Conservation (phyloP, 1,140 invertebrate species). For the Drosophila yakuba region DNA sequence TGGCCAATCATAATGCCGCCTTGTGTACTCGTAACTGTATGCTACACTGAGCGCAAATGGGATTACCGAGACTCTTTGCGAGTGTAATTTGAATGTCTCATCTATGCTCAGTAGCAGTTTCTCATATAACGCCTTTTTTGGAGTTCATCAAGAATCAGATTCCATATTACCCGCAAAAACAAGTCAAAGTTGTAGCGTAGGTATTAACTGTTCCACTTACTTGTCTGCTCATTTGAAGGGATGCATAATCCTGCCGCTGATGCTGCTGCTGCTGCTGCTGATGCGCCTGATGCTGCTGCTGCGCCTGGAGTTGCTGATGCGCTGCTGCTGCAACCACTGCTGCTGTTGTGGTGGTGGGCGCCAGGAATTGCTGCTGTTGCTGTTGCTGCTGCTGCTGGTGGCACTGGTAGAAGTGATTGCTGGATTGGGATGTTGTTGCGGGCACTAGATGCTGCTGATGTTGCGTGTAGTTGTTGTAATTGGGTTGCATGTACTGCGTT, state of each 20-base stretch:
- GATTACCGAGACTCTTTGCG: neutral
- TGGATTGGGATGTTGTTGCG: constrained; percentile 51
- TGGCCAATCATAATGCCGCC: constrained; percentile 9
- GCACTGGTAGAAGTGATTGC: constrained; percentile 52
- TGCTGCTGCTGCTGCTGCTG: constrained; percentile 23
- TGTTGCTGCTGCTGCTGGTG: constrained; percentile 31
- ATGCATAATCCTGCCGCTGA: constrained; percentile 15
- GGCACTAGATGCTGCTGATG: constrained; percentile 53
- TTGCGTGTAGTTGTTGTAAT: constrained; percentile 43
- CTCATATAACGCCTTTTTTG: too few species aligned
- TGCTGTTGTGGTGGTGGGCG: constrained; percentile 40
- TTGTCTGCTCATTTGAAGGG: constrained; percentile 5
- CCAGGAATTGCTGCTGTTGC: constrained; percentile 44
- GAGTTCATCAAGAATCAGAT: too few species aligned
- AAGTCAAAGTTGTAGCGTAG: too few species aligned
- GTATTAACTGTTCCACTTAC: neutral
- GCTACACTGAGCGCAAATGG: neutral
- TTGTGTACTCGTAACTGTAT: neutral
- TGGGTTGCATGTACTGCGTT: constrained; percentile 37
- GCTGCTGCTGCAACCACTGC: constrained; percentile 19
- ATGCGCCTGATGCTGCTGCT: constrained; percentile 14
- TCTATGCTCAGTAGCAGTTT: too few species aligned
- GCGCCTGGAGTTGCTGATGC: constrained; percentile 29
- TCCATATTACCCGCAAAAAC: too few species aligned
- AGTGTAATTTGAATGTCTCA: too few species aligned